phyloP scores from a whole-genome alignment of 2,113 vertebrate species.

The Cyprinodon tularosa region DNA sequence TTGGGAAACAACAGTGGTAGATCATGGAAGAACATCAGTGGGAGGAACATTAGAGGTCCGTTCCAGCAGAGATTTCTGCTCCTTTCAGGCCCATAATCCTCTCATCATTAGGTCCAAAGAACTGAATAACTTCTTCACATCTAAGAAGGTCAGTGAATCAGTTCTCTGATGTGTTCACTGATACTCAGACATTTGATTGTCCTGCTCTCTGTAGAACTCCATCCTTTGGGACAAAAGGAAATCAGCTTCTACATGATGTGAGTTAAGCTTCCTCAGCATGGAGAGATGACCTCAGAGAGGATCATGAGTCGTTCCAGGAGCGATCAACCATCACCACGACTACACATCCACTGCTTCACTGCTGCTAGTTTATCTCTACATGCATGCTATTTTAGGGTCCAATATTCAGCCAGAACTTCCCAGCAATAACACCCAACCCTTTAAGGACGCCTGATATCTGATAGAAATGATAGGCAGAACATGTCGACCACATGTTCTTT shows the following conservation, averaged over 20 bases:
- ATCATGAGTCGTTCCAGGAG: constrained; percentile 47
- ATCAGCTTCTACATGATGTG: constrained; percentile 46
- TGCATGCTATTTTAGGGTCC: constrained; percentile 26
- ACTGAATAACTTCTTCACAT: constrained; percentile 52
- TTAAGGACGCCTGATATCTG: constrained; percentile 9
- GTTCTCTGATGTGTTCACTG: constrained; percentile 32
- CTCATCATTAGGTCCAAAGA: constrained; percentile 37
- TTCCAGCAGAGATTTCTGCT: constrained; percentile 27
- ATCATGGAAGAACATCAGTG: constrained; percentile 23
- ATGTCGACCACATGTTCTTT: not conserved
- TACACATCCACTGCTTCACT: constrained; percentile 40
- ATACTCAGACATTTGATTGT: constrained; percentile 43
- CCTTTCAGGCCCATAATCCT: constrained; percentile 46
- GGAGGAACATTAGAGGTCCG: constrained; percentile 25
- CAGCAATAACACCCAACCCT: no score
- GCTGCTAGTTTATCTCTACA: constrained; percentile 29
- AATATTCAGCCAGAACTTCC: not conserved
- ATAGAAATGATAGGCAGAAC: constrained; percentile 27
- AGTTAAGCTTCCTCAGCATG: constrained; percentile 33
- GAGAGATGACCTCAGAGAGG: constrained; percentile 65
- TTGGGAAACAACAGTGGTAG: constrained; percentile 15
- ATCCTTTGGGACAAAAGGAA: not conserved
- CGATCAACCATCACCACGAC: constrained; percentile 56
- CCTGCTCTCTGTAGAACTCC: not conserved
- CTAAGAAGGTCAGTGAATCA: constrained; percentile 43